phyloP scores from a whole-genome alignment of 1,140 invertebrate genomes.

The Apis florea region DNA sequence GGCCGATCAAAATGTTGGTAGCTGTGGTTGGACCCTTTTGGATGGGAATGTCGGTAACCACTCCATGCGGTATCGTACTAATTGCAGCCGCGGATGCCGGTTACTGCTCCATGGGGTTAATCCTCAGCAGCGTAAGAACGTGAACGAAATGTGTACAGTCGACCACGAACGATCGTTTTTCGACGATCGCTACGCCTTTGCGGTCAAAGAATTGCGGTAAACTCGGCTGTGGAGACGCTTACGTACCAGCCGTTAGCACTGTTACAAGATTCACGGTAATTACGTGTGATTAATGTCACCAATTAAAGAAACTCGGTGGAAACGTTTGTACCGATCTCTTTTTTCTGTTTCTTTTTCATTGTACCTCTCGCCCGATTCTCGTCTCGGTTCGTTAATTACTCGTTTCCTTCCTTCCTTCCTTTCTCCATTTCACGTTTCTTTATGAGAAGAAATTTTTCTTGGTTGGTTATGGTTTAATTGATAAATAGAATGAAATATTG shows the following conservation, averaged over 20 bases:
- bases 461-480: too few relatives aligned
- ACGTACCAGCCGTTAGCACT: constrained; percentile 64
- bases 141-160: constrained; percentile 12
- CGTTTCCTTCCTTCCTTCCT: not conserved
- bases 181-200: constrained; percentile 59
- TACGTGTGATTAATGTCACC: constrained; percentile 74
- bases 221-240: constrained; percentile 58
- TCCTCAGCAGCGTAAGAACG: constrained; percentile 72
- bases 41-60: constrained; percentile 57
- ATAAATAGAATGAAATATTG: too few relatives aligned
- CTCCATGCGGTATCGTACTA: constrained; percentile 78
- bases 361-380: not conserved
- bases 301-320: constrained; percentile 75
- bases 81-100: constrained; percentile 78
- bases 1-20: constrained; percentile 68
- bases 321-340: constrained; percentile 29
- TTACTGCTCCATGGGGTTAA: constrained; percentile 77
- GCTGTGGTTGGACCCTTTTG: constrained; percentile 61
- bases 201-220: constrained; percentile 71
- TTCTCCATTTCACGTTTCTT: not conserved
- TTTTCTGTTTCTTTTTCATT: constrained; percentile 14
- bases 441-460: too few relatives aligned
- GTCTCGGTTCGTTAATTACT: constrained; percentile 16
- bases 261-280: constrained; percentile 74
- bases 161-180: not conserved